A percentile compares a stretch with the other conserved stretches of the same genome.
phyloP scores from a whole-genome alignment of 1,140 invertebrate genomes.

The Panagrolaimus sp. region DNA sequence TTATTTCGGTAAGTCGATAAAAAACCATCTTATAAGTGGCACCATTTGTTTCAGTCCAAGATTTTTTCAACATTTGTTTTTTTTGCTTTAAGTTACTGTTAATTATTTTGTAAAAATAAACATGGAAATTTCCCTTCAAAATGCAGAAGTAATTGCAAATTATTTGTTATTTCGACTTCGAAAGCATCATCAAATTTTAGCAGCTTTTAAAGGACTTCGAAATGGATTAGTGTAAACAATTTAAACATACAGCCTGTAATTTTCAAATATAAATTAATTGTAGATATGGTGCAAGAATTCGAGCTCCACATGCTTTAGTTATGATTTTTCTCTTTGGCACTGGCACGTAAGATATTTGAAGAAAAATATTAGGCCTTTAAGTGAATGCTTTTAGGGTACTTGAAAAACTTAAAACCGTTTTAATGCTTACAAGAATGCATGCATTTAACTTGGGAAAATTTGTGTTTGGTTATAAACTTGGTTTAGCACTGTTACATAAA shows the following conservation, averaged over 20 bases:
- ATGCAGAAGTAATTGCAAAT: conserved; percentile 33
- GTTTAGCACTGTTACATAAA: conserved; percentile 54
- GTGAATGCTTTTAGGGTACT: conserved; percentile 51
- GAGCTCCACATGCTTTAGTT: conserved; percentile 63
- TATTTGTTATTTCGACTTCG: conserved; percentile 42
- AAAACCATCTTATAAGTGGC: not conserved
- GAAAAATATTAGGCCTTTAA: not conserved
- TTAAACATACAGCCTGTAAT: conserved; percentile 1
- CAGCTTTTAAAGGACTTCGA: conserved; percentile 61
- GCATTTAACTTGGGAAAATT: conserved; percentile 62
- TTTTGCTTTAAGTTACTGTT: too few species aligned
- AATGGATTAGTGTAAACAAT: conserved; percentile 62
- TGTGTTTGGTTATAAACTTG: conserved; percentile 61
- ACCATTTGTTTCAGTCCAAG: not conserved
- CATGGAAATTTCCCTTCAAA: not conserved
- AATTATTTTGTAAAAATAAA: too few species aligned
- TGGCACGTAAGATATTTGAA: conserved; percentile 59
- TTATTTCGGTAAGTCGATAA: not conserved
- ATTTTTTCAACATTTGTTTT: too few species aligned
- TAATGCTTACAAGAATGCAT: conserved; percentile 62
- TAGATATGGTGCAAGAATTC: conserved; percentile 63
- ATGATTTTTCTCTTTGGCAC: conserved; percentile 63
- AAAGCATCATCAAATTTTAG: conserved; percentile 58
- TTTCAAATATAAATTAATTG: conserved; percentile 21
- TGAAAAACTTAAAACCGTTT: conserved; percentile 60